Percentiles rank a stretch among this genome's conserved stretches.
phyloP scores from a whole-genome alignment of 2,797 vertebrate genomes.

The Sebastes steindachneri region DNA sequence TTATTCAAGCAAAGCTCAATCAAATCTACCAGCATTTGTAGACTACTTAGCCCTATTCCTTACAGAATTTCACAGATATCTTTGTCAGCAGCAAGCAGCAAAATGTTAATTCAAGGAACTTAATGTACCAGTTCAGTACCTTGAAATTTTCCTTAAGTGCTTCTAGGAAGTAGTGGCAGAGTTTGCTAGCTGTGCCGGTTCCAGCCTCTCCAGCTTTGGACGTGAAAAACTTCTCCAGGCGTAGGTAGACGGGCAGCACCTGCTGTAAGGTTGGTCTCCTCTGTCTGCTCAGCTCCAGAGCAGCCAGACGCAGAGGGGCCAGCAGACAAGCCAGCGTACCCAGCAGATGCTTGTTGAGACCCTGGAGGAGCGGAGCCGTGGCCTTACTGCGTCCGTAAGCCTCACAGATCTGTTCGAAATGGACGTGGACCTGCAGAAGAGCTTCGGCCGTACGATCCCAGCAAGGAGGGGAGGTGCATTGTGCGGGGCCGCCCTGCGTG shows the following conservation, averaged over 20 bases:
- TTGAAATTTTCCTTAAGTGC: slow-evolving; percentile 99
- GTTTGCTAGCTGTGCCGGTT: slow-evolving; percentile 90
- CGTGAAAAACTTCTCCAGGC: slow-evolving; percentile 97
- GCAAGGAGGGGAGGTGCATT: slow-evolving; percentile 91
- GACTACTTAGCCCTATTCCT: neutral
- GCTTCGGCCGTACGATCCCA: slow-evolving; percentile 96
- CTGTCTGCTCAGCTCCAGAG: slow-evolving; percentile 94
- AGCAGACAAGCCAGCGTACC: slow-evolving; percentile 93
- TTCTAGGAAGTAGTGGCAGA: slow-evolving; percentile 98
- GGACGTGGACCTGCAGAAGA: slow-evolving; percentile 93
- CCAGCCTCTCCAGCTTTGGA: slow-evolving; percentile 96
- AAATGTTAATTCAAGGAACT: neutral
- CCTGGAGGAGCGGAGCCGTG: slow-evolving; percentile 93
- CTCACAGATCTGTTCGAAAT: slow-evolving; percentile 97
- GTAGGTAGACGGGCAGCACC: slow-evolving; percentile 95
- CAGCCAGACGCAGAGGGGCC: slow-evolving; percentile 92
- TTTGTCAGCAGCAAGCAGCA: neutral
- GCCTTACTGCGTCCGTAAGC: slow-evolving; percentile 95
- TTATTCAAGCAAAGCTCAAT: neutral
- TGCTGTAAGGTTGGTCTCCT: slow-evolving; percentile 95
- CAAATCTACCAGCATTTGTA: neutral
- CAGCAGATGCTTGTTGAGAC: slow-evolving; percentile 96
- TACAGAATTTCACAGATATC: neutral
- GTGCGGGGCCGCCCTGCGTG: slow-evolving; percentile 82
- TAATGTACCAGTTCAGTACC: slow-evolving; percentile 44